Evolutionary conservation across 2,113 vertebrate species (phyloP).

Genomic region (Petaurus breviceps): DNA sequence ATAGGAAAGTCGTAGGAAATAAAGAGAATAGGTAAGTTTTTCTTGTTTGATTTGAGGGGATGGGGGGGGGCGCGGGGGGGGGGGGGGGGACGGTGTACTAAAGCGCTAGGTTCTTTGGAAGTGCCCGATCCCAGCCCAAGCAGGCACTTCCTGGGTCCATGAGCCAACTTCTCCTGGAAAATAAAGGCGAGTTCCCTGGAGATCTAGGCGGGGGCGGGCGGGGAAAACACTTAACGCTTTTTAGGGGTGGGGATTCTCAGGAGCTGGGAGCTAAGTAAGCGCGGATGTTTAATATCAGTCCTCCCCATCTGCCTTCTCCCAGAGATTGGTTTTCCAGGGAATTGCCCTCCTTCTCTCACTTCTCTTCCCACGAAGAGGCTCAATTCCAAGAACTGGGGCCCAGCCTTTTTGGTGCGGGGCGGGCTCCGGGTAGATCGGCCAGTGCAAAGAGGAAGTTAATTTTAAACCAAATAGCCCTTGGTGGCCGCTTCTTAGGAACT

Average conservation of each 20-base stretch:
- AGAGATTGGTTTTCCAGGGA: not conserved
- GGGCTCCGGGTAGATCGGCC: not conserved
- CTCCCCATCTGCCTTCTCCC: not conserved
- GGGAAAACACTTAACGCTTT: not conserved
- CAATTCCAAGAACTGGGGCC: conserved; percentile 74
- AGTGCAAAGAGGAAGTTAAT: conserved; percentile 74
- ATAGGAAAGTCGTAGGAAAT: not conserved
- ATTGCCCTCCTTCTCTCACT: not conserved
- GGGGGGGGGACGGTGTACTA: no score
- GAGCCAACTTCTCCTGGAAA: not conserved
- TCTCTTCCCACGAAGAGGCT: conserved; percentile 75
- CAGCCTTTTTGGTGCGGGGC: not conserved
- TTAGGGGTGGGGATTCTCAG: not conserved
- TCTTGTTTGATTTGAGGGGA: not conserved
- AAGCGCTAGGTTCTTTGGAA: not conserved
- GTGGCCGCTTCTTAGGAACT: conserved; percentile 76
- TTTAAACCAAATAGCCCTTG: conserved; percentile 79
- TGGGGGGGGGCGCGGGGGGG: no score
- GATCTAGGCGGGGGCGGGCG: not conserved
- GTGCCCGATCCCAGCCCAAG: not conserved
- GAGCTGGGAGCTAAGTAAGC: not conserved
- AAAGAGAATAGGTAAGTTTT: not conserved
- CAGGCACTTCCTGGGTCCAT: not conserved
- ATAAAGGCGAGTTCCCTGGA: not conserved
- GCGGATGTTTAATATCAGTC: not conserved